Evolutionary conservation across 2,113 vertebrate species (phyloP).

Genomic region (Tamias sibiricus): DNA sequence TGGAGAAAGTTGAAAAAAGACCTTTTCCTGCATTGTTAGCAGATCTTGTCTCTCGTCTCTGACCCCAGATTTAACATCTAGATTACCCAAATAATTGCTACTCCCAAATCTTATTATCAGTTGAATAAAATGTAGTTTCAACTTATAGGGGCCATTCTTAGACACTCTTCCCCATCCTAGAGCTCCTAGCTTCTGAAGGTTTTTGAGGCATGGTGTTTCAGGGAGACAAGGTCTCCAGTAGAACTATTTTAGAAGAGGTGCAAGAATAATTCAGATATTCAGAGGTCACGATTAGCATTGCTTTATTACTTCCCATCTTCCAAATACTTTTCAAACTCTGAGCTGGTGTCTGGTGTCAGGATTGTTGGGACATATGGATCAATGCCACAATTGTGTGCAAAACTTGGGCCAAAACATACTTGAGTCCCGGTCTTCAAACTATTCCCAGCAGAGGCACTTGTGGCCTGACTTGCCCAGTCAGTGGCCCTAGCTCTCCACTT

Average conservation of each 20-base stretch:
- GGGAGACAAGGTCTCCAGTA: neutral
- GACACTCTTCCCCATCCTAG: neutral
- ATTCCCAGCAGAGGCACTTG: slow-evolving; percentile 62
- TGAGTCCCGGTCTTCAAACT: neutral
- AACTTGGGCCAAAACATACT: slow-evolving; percentile 70
- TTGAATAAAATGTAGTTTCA: neutral
- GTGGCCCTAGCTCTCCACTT: neutral
- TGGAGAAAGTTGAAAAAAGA: neutral
- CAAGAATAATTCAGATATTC: slow-evolving; percentile 19
- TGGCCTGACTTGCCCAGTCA: slow-evolving; percentile 42
- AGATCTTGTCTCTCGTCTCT: neutral
- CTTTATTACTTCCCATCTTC: slow-evolving; percentile 49
- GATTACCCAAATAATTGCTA: neutral
- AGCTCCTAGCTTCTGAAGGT: neutral
- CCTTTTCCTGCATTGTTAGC: neutral
- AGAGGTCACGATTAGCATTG: slow-evolving; percentile 7
- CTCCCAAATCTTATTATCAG: neutral
- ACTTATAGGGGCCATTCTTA: neutral
- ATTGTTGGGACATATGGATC: slow-evolving; percentile 15
- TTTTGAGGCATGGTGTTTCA: neutral
- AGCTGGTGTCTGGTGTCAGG: neutral
- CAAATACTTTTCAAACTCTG: slow-evolving; percentile 38
- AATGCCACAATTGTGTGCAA: slow-evolving; percentile 60
- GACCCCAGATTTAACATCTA: neutral
- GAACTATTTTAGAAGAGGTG: slow-evolving; percentile 6